Evolutionary conservation across 2,888 invertebrate species (phyloP).

Genomic region (Philereme vetulata): DNA sequence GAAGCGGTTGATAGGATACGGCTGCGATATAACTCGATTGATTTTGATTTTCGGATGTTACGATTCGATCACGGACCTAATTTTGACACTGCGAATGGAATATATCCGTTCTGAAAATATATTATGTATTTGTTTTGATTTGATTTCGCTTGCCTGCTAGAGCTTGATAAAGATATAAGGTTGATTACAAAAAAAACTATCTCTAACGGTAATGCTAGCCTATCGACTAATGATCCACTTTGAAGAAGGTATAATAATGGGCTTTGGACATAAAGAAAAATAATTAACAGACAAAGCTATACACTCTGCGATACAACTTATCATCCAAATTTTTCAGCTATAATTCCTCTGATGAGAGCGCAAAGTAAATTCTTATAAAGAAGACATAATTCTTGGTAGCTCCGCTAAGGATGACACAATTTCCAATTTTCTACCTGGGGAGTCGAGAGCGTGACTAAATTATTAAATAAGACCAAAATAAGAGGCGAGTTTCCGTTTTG

Average conservation of each 20-base stretch:
- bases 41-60: slow-evolving; percentile 36
- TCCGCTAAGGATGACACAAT: slow-evolving; percentile 72
- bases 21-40: slow-evolving; percentile 39
- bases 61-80: slow-evolving; percentile 35
- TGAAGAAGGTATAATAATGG: no score
- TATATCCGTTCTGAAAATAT: slow-evolving; percentile 28
- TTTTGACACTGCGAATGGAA: slow-evolving; percentile 32
- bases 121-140: slow-evolving; percentile 20
- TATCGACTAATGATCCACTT: no score
- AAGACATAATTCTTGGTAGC: slow-evolving; percentile 67
- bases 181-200: neutral
- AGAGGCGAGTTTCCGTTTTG: slow-evolving; percentile 73
- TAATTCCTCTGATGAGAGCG: slow-evolving; percentile 43
- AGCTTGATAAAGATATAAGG: slow-evolving; percentile 45
- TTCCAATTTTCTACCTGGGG: slow-evolving; percentile 81
- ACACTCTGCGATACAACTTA: no score
- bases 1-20: slow-evolving; percentile 34
- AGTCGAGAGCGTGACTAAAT: slow-evolving; percentile 76
- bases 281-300: no score
- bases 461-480: slow-evolving; percentile 75
- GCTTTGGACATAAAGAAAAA: no score
- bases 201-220: no score
- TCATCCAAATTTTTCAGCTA: no score
- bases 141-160: slow-evolving; percentile 19
- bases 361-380: slow-evolving; percentile 52